Base-by-base conservation (phyloP, 2,888 invertebrate species). In the Onchidella celtica region DNA sequence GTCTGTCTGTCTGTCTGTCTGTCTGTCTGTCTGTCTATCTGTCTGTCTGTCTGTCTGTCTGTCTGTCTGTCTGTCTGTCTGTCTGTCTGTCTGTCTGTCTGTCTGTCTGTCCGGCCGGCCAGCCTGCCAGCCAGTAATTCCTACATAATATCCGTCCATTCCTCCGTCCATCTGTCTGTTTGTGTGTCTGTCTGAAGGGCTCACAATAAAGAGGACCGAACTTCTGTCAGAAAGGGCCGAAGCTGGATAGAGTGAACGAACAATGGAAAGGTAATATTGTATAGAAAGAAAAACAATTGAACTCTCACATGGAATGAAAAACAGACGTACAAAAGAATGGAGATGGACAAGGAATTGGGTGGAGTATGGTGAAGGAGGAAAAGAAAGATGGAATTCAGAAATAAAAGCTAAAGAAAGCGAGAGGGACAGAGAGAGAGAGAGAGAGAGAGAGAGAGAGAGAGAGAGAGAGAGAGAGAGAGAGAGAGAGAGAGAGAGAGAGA, bases 401-500 rank as follows among this genome's bases (percentile, higher is more conserved):
- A 27, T 17, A 24, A 47, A 29, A 70, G 17, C 1, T n/a, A 40
- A 24, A 70, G 29, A 38, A 27, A 47, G 47, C n/a, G 47, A 21
- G 29, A 47, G 24, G 47, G 27, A 38, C 24, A 24, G 70, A 40
- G 38, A 38, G 38, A 70, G 40, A 47, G 47, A 38, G 38, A 47
- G 47, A 70, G 38, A 29, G 38, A 47, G 47, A 70, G 11, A 11
- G 27, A 29, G 29, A 65, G 6, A 27, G 29, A 29, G 57, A 34
- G 11, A 32, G 24, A 61, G 59, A 59, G 24, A 36, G 32, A 27
- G n/a, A 74, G 36, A 47, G 32, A 32, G 34, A 61, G 29, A 29
- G 38, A 70, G 70, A 47, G 47, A 38, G 29, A 70, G 70, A 40
- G 47, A 47, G 38, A 70, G 40, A 47, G 29, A 27, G 27, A 65